These are phyloP conservation scores for Eulemur albifrons DNA, from an alignment of 2,797 vertebrate species.

Conservation along the genomic window DNA sequence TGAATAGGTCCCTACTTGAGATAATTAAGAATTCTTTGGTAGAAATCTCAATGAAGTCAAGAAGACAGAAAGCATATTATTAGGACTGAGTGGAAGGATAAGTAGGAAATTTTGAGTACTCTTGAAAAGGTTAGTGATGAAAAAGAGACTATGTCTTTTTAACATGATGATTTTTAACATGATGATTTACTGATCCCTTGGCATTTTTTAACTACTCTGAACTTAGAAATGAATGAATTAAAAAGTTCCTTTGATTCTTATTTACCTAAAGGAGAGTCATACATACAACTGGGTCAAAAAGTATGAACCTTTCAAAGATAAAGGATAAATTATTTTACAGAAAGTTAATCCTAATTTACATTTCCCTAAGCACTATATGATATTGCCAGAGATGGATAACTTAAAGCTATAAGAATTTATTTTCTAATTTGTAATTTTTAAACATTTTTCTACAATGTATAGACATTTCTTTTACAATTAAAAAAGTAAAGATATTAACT, in stretches of 20 bases:
- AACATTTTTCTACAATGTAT: background rate
- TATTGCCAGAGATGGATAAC: background rate
- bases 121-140: background rate
- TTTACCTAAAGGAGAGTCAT: background rate
- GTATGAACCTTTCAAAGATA: background rate
- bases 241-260: background rate
- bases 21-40: background rate
- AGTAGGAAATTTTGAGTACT: background rate
- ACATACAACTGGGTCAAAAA: background rate
- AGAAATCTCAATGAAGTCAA: background rate
- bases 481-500: background rate
- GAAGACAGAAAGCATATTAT: background rate
- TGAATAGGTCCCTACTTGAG: background rate
- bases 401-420: background rate
- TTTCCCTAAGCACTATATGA: background rate
- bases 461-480: background rate
- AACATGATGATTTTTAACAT: background rate
- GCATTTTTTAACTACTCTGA: background rate
- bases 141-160: constrained; percentile 2
- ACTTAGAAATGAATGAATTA: background rate
- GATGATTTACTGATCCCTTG: background rate
- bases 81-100: background rate
- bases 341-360: background rate
- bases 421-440: background rate
- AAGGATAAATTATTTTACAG: constrained; percentile 26